phyloP scores from a whole-genome alignment of 2,797 vertebrate genomes.

The Acrocephalus scirpaceus region DNA sequence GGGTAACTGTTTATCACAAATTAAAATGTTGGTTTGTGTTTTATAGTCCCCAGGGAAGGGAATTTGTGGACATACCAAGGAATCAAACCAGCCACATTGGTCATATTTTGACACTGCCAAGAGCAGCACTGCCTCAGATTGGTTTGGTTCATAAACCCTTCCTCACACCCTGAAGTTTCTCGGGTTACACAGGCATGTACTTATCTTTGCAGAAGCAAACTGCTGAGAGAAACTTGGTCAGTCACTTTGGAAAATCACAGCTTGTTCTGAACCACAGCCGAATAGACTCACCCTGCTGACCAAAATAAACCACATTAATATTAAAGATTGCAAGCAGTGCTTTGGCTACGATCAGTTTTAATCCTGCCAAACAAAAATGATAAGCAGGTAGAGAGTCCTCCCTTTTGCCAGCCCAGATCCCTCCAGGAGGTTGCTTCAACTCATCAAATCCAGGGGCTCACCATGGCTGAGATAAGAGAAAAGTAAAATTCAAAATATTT shows the following conservation, averaged over 20 bases:
- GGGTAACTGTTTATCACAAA: neutral
- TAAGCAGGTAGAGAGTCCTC: neutral
- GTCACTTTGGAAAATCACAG: neutral
- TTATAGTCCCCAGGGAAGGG: neutral
- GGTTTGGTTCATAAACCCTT: neutral
- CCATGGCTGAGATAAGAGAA: neutral
- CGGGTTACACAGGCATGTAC: neutral
- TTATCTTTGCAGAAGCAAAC: neutral
- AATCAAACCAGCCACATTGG: neutral
- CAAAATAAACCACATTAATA: neutral
- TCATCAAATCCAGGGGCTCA: neutral
- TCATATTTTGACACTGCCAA: neutral
- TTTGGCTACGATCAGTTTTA: neutral
- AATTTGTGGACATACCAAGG: neutral
- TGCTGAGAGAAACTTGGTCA: neutral
- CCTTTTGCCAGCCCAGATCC: neutral
- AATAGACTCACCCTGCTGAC: neutral
- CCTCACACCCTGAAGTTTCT: neutral
- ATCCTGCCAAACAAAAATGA: neutral
- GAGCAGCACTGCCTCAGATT: neutral
- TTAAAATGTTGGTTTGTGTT: neutral
- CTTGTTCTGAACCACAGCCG: neutral
- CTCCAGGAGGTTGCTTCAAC: neutral
- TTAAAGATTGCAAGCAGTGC: neutral
- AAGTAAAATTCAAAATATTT: neutral